Conservation (phyloP, 1,140 invertebrate species). For the Scaptomyza pallida region DNA sequence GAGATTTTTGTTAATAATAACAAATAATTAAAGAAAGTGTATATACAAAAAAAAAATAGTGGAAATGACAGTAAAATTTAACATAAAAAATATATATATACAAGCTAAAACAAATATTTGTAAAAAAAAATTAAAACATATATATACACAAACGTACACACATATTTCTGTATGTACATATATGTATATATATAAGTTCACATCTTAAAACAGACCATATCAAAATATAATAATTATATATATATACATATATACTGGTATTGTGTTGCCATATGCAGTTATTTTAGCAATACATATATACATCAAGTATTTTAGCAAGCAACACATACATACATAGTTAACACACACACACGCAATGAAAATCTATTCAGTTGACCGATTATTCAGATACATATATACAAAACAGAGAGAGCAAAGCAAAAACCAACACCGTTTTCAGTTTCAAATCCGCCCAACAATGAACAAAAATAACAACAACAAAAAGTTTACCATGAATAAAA, state of each 20-base stretch:
- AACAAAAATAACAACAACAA: conserved; percentile 19
- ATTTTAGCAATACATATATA: conserved; percentile 53
- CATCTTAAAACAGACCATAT: conserved; percentile 73
- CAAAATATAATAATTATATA: conserved; percentile 65
- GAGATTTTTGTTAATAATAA: background rate
- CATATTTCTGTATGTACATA: conserved; percentile 18
- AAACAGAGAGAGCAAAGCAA: conserved; percentile 17
- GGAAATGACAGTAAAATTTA: conserved; percentile 25
- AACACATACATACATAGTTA: conserved; percentile 28
- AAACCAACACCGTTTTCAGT: conserved; percentile 55
- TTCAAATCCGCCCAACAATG: conserved; percentile 56
- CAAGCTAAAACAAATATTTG: conserved; percentile 21
- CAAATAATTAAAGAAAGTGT: conserved; percentile 12
- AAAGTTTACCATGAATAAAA: conserved; percentile 13
- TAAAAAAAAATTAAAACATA: conserved; percentile 34
- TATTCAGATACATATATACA: conserved; percentile 2
- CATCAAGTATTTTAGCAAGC: background rate
- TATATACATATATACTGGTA: conserved; percentile 33
- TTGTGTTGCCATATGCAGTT: conserved; percentile 48
- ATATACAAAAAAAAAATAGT: conserved; percentile 50
- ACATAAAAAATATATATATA: conserved; percentile 10
- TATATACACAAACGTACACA: conserved; percentile 10
- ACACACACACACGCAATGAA: conserved; percentile 12
- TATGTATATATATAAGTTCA: conserved; percentile 30
- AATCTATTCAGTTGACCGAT: conserved; percentile 35